Conservation (phyloP, 1,140 invertebrate species). For the Nasonia vitripennis region DNA sequence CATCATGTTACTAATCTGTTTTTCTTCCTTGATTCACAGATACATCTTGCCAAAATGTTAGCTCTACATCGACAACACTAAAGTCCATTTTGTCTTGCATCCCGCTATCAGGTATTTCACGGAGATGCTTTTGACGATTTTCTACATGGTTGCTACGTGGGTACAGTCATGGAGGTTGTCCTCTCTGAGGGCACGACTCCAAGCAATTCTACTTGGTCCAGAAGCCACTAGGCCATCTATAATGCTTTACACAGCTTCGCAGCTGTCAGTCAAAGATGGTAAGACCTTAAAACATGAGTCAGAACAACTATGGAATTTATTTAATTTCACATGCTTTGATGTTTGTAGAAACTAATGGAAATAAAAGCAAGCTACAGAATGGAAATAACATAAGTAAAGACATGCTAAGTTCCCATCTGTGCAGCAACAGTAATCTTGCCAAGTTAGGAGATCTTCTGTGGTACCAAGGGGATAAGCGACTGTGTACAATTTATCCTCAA, state of each 20-base stretch:
- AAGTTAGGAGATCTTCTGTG: slow-evolving; percentile 77
- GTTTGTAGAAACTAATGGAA: slow-evolving; percentile 58
- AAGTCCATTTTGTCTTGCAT: not conserved
- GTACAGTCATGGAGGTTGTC: slow-evolving; percentile 80
- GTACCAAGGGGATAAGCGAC: slow-evolving; percentile 73
- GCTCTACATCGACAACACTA: not conserved
- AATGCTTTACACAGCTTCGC: slow-evolving; percentile 70
- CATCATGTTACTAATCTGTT: not conserved
- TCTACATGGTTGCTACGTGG: slow-evolving; percentile 82
- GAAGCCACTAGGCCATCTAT: slow-evolving; percentile 61
- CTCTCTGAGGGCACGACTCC: slow-evolving; percentile 71
- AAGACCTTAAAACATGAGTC: slow-evolving; percentile 49
- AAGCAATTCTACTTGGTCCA: slow-evolving; percentile 58
- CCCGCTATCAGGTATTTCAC: not conserved
- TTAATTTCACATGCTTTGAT: slow-evolving; percentile 18
- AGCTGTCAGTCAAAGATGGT: slow-evolving; percentile 67
- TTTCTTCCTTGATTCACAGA: not conserved
- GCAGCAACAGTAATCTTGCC: slow-evolving; percentile 73
- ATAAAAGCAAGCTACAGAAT: slow-evolving; percentile 53
- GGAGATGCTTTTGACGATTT: slow-evolving; percentile 79
- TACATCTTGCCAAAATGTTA: slow-evolving; percentile 7
- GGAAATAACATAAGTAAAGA: slow-evolving; percentile 55
- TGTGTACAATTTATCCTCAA: slow-evolving; percentile 76
- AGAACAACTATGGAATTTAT: not conserved
- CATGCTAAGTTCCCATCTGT: slow-evolving; percentile 74